phyloP scores from a whole-genome alignment of 2,113 vertebrate species.

The Amphilophus citrinellus region DNA sequence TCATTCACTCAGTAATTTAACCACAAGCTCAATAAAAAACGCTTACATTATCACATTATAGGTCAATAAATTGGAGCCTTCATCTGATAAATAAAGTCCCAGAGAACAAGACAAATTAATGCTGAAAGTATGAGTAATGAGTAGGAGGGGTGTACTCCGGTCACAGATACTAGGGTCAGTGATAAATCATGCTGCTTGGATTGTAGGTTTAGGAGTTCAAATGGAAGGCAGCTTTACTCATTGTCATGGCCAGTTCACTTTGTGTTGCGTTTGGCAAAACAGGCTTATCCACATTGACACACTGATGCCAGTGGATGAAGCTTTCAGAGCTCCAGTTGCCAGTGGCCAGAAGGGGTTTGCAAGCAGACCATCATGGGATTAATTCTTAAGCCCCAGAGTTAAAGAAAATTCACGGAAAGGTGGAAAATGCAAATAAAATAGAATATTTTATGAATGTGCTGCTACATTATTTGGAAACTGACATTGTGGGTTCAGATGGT shows the following conservation, averaged over 20 bases:
- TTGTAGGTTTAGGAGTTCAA: conserved; percentile 65
- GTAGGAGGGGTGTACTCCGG: conserved; percentile 3
- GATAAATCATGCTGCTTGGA: conserved; percentile 47
- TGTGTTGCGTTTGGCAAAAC: conserved; percentile 68
- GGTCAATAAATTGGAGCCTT: conserved; percentile 65
- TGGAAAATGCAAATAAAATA: conserved; percentile 56
- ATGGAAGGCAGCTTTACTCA: conserved; percentile 52
- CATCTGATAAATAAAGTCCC: conserved; percentile 43
- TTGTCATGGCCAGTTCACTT: conserved; percentile 63
- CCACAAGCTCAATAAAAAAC: conserved; percentile 61
- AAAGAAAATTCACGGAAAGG: conserved; percentile 64
- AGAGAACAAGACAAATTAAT: conserved; percentile 47
- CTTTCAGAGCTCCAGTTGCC: conserved; percentile 52
- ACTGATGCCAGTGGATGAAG: conserved; percentile 63
- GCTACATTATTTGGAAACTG: conserved; percentile 44
- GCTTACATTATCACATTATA: conserved; percentile 70
- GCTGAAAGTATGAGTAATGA: conserved; percentile 60
- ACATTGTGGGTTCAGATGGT: conserved; percentile 31
- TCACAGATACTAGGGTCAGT: conserved; percentile 41
- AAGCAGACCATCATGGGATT: conserved; percentile 60
- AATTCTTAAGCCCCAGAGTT: conserved; percentile 57
- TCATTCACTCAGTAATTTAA: conserved; percentile 64
- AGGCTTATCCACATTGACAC: conserved; percentile 48
- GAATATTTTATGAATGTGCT: conserved; percentile 62
- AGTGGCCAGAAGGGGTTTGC: conserved; percentile 53